phyloP scores from a whole-genome alignment of 2,797 vertebrate species.

The Danio aesculapii region DNA sequence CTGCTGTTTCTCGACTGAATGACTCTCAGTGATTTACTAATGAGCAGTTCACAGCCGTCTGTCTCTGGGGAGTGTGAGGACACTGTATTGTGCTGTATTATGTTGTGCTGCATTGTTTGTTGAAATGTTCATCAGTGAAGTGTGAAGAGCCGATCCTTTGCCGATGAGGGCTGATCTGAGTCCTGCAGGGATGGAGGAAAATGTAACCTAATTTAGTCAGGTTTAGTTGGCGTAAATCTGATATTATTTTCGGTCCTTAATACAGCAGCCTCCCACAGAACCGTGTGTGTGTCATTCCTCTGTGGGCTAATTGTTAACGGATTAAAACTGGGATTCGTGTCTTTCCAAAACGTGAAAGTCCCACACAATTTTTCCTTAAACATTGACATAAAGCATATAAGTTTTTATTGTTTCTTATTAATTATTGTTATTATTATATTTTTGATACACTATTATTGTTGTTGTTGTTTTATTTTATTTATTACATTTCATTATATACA shows the following conservation, averaged over 20 bases:
- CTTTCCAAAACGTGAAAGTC: slow-evolving; percentile 4
- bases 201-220: slow-evolving; percentile 28
- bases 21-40: slow-evolving; percentile 40
- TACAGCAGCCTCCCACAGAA: slow-evolving; percentile 32
- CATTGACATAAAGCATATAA: background rate
- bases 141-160: slow-evolving; percentile 21
- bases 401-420: background rate
- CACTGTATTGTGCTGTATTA: slow-evolving; percentile 22
- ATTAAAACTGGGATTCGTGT: slow-evolving; percentile 23
- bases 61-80: slow-evolving; percentile 21
- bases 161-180: slow-evolving; percentile 16
- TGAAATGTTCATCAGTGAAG: slow-evolving; percentile 16
- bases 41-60: slow-evolving; percentile 44
- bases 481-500: too few species aligned
- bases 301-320: slow-evolving; percentile 39
- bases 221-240: slow-evolving; percentile 20
- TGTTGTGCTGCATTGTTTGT: slow-evolving; percentile 14
- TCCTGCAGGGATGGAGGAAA: background rate
- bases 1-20: slow-evolving; percentile 24
- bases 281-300: slow-evolving; percentile 28
- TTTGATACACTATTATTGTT: background rate
- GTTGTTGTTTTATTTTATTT: too few species aligned
- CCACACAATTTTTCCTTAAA: slow-evolving; percentile 13
- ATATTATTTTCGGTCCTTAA: slow-evolving; percentile 33
- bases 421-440: background rate